Evolutionary conservation across 2,888 invertebrate genomes (phyloP).

Genomic region (Barypeithes pellucidus): DNA sequence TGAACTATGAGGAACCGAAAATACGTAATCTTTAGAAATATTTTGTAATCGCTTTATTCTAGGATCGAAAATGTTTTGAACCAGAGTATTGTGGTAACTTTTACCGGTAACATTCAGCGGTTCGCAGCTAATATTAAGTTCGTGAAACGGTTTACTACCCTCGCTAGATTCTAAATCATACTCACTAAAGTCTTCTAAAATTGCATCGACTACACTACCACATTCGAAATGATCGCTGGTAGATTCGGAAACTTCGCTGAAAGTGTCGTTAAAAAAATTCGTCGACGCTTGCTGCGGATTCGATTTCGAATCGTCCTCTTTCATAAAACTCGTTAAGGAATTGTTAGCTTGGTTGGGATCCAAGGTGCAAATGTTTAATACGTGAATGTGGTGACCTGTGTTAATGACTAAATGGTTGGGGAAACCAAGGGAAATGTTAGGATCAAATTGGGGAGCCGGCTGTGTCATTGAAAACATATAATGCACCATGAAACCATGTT

Average conservation of each 20-base stretch:
- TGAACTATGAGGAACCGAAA: conserved; percentile 67
- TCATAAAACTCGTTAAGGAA: conserved; percentile 59
- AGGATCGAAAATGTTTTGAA: conserved; percentile 69
- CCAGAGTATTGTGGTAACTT: conserved; percentile 69
- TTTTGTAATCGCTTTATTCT: conserved; percentile 67
- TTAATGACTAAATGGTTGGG: conserved; percentile 70
- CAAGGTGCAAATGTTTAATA: conserved; percentile 67
- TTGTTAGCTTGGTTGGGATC: conserved; percentile 60
- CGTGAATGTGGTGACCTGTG: conserved; percentile 70
- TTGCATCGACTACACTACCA: conserved; percentile 68
- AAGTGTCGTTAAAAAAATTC: conserved; percentile 62
- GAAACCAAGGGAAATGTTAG: conserved; percentile 67
- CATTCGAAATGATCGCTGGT: conserved; percentile 67
- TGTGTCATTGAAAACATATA: conserved; percentile 91
- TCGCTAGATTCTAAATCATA: conserved; percentile 70
- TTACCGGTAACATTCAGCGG: conserved; percentile 70
- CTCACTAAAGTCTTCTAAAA: conserved; percentile 70
- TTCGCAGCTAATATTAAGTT: conserved; percentile 70
- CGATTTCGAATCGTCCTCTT: conserved; percentile 61
- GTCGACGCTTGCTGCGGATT: conserved; percentile 31
- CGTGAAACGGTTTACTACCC: conserved; percentile 70
- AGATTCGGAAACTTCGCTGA: conserved; percentile 68
- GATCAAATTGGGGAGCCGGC: conserved; percentile 78
- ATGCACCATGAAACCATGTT: conserved; percentile 93
- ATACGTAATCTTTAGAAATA: conserved; percentile 65